These are phyloP conservation scores for Drosophila pseudoananassae DNA, from an alignment of 1,140 invertebrate genomes.

Conservation along the genomic window DNA sequence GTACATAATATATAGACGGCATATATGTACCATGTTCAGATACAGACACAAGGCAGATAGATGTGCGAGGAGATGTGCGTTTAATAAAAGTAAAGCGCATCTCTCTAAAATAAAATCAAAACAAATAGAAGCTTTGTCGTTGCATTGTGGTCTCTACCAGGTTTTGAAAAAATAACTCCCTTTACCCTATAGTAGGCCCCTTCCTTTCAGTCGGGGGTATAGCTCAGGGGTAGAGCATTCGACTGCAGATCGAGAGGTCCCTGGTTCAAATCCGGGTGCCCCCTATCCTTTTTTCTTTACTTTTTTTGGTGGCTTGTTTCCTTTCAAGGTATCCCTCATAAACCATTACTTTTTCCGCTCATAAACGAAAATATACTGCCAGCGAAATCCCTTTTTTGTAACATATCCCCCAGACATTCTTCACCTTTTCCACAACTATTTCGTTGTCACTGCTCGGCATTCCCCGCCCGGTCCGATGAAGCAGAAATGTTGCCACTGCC, in stretches of 20 bases:
- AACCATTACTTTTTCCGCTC: conserved; percentile 1
- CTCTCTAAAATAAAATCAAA: not conserved
- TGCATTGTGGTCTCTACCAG: not conserved
- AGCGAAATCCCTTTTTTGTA: not conserved
- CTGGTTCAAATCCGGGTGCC: conserved; percentile 96
- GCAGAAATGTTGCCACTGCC: conserved; percentile 50
- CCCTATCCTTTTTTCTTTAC: conserved; percentile 1
- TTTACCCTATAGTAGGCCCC: not conserved
- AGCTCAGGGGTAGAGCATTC: conserved; percentile 97
- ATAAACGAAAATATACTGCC: not conserved
- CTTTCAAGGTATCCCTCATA: not conserved
- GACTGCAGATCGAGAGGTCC: conserved; percentile 97
- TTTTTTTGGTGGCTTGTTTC: not conserved
- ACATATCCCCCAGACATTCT: conserved; percentile 25
- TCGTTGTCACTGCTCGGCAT: not conserved
- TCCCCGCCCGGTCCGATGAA: conserved; percentile 18
- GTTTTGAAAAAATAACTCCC: not conserved
- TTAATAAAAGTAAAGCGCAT: not conserved
- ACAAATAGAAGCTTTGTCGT: not conserved
- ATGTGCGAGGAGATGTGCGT: conserved; percentile 4
- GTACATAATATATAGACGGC: conserved; percentile 74
- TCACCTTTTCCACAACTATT: conserved; percentile 33
- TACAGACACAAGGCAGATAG: conserved; percentile 29
- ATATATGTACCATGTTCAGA: conserved; percentile 26
- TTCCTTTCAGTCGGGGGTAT: conserved; percentile 87